Percentiles rank a stretch among this genome's conserved stretches.
These are phyloP conservation scores for Drosophila subobscura DNA, from an alignment of 1,140 invertebrate species.

Conservation along the genomic window DNA sequence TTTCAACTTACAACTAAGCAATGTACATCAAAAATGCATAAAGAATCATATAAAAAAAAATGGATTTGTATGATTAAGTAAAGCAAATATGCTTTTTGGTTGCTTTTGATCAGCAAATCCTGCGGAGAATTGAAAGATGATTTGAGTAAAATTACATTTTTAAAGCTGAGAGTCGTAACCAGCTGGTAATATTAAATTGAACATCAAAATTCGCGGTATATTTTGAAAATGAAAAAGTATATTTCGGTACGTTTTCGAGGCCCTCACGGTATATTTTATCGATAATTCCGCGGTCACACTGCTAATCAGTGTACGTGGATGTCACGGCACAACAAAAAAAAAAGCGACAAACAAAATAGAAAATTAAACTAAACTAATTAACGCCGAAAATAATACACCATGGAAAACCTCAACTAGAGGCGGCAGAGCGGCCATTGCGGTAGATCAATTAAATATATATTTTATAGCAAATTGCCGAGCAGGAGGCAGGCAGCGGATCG, in stretches of 20 bases:
- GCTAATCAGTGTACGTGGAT: conserved; percentile 35
- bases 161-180: too few species aligned
- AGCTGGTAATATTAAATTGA: too few species aligned
- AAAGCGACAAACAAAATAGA: not conserved
- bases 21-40: conserved; percentile 57
- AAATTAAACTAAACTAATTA: not conserved
- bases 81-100: too few species aligned
- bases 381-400: not conserved
- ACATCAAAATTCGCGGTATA: too few species aligned
- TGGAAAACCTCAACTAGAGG: too few species aligned
- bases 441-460: not conserved
- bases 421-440: conserved; percentile 8
- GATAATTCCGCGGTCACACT: not conserved
- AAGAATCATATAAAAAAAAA: conserved; percentile 49
- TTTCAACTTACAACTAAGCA: conserved; percentile 68
- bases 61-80: too few species aligned
- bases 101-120: too few species aligned
- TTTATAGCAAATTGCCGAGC: not conserved
- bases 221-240: too few species aligned
- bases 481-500: conserved; percentile 3
- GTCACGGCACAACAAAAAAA: conserved; percentile 14
- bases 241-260: not conserved
- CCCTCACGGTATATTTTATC: not conserved
- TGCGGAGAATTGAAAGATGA: too few species aligned
- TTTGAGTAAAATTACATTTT: too few species aligned